Conservation (phyloP, 2,797 vertebrate genomes). For the Neomorphus geoffroyi region DNA sequence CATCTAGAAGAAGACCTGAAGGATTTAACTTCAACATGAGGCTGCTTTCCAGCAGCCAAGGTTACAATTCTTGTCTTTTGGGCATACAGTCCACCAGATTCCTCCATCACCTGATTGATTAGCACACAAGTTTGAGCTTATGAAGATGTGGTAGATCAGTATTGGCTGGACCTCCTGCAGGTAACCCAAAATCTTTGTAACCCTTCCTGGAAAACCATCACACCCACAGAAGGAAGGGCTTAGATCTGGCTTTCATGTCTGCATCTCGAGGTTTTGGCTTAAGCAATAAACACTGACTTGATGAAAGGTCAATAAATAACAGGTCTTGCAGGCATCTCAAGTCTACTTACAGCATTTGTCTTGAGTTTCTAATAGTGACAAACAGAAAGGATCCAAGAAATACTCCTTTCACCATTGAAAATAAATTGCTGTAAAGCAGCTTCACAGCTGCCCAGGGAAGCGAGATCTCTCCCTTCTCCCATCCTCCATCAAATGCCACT, state of each 20-base stretch:
- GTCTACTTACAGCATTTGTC: neutral
- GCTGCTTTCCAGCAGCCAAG: neutral
- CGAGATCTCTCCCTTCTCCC: neutral
- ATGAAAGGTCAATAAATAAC: neutral
- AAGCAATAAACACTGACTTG: neutral
- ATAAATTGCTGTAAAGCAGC: neutral
- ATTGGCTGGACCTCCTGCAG: neutral
- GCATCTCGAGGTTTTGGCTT: neutral
- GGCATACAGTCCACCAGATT: neutral
- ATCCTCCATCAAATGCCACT: neutral
- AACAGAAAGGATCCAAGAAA: neutral
- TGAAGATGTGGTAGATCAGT: neutral
- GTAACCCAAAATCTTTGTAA: neutral
- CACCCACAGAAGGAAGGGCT: neutral
- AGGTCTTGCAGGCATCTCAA: neutral
- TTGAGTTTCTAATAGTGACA: neutral
- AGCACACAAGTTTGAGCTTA: neutral
- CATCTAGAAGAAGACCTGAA: neutral
- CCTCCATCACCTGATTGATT: neutral
- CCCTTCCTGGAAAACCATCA: neutral
- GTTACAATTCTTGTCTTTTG: neutral
- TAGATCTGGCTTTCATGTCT: neutral
- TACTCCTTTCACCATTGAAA: neutral
- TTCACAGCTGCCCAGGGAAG: neutral
- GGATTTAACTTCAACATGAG: neutral